Evolutionary conservation across 2,797 vertebrate genomes (phyloP).

Genomic region (Mastacembelus armatus): DNA sequence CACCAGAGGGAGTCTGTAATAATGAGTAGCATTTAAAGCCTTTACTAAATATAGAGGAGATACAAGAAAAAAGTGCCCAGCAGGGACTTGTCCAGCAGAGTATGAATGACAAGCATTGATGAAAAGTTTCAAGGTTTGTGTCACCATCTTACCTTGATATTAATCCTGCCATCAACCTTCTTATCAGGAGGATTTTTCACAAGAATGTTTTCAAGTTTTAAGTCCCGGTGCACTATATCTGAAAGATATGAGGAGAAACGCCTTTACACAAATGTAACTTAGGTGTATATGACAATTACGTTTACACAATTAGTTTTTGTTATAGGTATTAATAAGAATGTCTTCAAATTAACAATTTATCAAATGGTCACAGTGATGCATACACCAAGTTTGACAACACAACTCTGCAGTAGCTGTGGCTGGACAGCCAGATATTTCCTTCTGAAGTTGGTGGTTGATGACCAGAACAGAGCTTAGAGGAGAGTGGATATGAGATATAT

Average conservation of each 20-base stretch:
- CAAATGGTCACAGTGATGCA: background rate
- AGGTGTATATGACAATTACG: background rate
- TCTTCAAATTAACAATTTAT: background rate
- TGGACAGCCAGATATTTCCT: background rate
- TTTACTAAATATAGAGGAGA: conserved; percentile 51
- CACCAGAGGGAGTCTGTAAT: conserved; percentile 60
- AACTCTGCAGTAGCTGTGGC: background rate
- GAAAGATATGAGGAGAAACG: conserved; percentile 44
- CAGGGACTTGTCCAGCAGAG: conserved; percentile 29
- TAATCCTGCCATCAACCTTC: conserved; percentile 82
- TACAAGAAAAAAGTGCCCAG: conserved; percentile 28
- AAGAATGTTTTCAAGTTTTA: conserved; percentile 95
- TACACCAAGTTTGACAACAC: background rate
- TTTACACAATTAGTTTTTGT: background rate
- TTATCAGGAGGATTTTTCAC: conserved; percentile 86
- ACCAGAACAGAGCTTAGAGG: background rate
- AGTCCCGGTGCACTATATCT: conserved; percentile 90
- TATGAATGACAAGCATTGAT: conserved; percentile 43
- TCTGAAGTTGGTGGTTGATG: no score
- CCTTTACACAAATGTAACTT: background rate
- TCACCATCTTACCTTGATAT: conserved; percentile 88
- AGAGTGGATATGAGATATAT: background rate
- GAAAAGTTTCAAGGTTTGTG: conserved; percentile 38
- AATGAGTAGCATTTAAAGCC: conserved; percentile 72
- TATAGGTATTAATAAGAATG: background rate